phyloP scores from a whole-genome alignment of 2,888 invertebrate genomes.

The Cryptus viduatorius region DNA sequence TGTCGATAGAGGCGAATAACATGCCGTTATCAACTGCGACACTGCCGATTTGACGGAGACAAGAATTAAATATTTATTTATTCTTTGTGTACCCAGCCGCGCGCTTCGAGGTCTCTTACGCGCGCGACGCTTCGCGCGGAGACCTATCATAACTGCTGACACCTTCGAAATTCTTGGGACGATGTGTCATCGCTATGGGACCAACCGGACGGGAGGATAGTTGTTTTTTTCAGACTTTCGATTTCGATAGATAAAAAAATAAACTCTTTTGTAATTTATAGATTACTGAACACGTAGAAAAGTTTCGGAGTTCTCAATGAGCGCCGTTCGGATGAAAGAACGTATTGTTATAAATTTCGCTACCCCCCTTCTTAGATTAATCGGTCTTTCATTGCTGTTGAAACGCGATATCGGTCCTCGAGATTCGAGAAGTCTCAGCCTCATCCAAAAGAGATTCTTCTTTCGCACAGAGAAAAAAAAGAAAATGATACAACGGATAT shows the following conservation, averaged over 20 bases:
- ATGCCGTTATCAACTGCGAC: background rate
- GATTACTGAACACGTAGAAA: background rate
- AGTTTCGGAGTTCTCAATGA: background rate
- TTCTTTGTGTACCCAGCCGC: conserved; percentile 50
- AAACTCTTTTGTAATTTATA: background rate
- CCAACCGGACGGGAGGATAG: background rate
- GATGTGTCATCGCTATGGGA: conserved; percentile 44
- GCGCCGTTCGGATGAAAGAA: conserved; percentile 20
- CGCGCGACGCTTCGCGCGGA: background rate
- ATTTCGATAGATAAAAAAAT: background rate
- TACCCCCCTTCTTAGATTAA: background rate
- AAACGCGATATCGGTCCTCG: conserved; percentile 47
- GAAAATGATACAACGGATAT: conserved; percentile 34
- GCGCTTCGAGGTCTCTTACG: conserved; percentile 19
- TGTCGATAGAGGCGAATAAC: background rate
- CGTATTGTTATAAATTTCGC: conserved; percentile 10
- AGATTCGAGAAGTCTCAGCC: conserved; percentile 28
- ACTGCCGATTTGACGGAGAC: background rate
- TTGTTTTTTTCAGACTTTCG: background rate
- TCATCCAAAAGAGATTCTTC: background rate
- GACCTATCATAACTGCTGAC: conserved; percentile 30
- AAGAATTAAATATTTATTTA: conserved; percentile 18
- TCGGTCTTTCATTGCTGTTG: conserved; percentile 37
- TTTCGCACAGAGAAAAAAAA: conserved; percentile 6
- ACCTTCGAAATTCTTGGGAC: conserved; percentile 49